Base-by-base conservation (phyloP, 2,888 invertebrate genomes). In the Lypha dubia region DNA sequence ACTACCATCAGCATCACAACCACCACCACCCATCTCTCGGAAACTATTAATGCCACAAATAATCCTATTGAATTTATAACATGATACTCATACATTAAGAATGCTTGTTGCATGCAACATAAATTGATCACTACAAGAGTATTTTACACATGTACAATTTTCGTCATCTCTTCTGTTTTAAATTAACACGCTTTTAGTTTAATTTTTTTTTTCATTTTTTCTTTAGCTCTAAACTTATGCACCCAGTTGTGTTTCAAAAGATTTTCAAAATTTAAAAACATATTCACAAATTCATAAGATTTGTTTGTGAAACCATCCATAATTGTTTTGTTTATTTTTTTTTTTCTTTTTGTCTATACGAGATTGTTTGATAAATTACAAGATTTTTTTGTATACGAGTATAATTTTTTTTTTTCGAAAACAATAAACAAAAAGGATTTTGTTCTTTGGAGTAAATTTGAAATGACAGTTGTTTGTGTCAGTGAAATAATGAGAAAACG, bases 381-480 rank as follows among this genome's bases (percentile, higher is more conserved):
- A 46, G 28, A 80, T 24, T 73, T 24, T 46, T 65, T 44, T 80
- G 62, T n/a, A 0, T 51, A 3, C n/a, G n/a, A n/a, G n/a, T n/a
- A n/a, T n/a, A n/a, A n/a, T n/a, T n/a, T 28, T 8, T 22, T 58
- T 58, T 35, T 63, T 53, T 62, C n/a, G 71, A 13, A 62, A 38
- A 70, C 70, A 62, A 60, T 51, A 70, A 62, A 35, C 24, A 46
- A 63, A 62, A 76, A 65, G 62, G 41, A 62, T 11, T 38, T 11
- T 76, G 76, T 74, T 74, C 49, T 38, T 17, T 60, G 60, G 22
- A 77, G 74, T 81, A 84, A 84, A 84, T 84, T 84, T 46, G 41
- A 81, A 81, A 65, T 82, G 84, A 84, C 84, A 84, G 77, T 84
- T 80, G 79, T 77, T 84, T 80, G 79, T 77, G 20, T 63, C 77